A percentile compares a stretch with the other conserved stretches of the same genome.
Evolutionary conservation across 2,888 invertebrate genomes (phyloP).

Genomic region (Lasiommata megera): DNA sequence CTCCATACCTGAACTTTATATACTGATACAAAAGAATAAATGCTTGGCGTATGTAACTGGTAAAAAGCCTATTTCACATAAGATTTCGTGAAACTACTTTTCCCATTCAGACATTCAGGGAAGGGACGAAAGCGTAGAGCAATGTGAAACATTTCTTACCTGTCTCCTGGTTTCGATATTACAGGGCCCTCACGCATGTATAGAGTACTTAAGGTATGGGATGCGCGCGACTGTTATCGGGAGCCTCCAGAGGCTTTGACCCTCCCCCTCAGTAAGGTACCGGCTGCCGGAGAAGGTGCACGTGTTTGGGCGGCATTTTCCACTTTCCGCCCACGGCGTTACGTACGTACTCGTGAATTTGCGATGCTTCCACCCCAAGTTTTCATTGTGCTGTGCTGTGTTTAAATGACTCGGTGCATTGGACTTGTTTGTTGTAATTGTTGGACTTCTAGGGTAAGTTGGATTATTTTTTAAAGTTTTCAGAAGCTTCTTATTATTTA

Average conservation of each 20-base stretch:
- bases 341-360: slow-evolving; percentile 36
- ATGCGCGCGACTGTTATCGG: slow-evolving; percentile 70
- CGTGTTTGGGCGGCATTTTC: slow-evolving; percentile 48
- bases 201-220: slow-evolving; percentile 57
- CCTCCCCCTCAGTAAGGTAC: slow-evolving; percentile 71
- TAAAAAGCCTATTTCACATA: slow-evolving; percentile 15
- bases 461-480: slow-evolving; percentile 14
- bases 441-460: slow-evolving; percentile 48
- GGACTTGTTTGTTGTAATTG: slow-evolving; percentile 44
- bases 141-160: slow-evolving; percentile 56
- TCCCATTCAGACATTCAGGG: slow-evolving; percentile 32
- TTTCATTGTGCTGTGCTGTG: slow-evolving; percentile 49
- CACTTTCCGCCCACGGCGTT: slow-evolving; percentile 46
- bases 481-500: background rate
- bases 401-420: slow-evolving; percentile 47
- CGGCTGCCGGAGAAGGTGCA: slow-evolving; percentile 47
- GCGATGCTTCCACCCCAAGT: slow-evolving; percentile 32
- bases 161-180: slow-evolving; percentile 56
- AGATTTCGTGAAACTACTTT: slow-evolving; percentile 27
- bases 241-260: slow-evolving; percentile 51
- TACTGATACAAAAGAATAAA: too few species aligned
- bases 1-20: too few species aligned
- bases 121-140: slow-evolving; percentile 36
- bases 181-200: slow-evolving; percentile 52
- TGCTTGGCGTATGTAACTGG: too few species aligned